Evolutionary conservation across 2,113 vertebrate species (phyloP).

Genomic region (Anser brachyrhynchus): DNA sequence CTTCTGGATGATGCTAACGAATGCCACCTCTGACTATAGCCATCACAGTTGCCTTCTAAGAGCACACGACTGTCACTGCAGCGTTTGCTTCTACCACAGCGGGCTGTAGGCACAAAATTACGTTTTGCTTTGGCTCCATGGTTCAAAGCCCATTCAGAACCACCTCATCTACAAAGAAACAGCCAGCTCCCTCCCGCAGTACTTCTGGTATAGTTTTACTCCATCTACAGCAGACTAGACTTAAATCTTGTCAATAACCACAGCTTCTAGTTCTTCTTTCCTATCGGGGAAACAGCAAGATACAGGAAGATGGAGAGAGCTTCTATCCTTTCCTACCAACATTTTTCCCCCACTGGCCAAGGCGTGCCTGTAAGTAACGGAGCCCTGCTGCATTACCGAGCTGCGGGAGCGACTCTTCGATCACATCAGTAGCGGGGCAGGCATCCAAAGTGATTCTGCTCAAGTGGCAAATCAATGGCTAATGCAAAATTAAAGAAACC

Average conservation of each 20-base stretch:
- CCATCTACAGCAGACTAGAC: not conserved
- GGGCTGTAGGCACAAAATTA: not conserved
- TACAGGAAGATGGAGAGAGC: not conserved
- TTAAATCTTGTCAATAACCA: not conserved
- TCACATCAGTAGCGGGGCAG: not conserved
- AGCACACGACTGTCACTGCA: accelerated
- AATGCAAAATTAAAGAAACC: not conserved
- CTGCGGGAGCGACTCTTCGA: accelerated
- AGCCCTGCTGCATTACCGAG: too few species aligned
- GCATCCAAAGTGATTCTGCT: not conserved
- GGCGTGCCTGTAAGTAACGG: not conserved
- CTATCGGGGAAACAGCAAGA: not conserved
- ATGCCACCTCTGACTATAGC: not conserved
- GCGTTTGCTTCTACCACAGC: not conserved
- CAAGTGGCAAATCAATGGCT: not conserved
- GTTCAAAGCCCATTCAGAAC: not conserved
- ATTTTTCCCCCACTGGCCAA: not conserved
- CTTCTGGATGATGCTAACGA: not conserved
- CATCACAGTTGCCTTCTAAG: not conserved
- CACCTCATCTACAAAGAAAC: not conserved
- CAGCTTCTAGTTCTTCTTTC: not conserved
- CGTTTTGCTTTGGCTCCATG: accelerated
- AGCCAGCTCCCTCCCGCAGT: accelerated
- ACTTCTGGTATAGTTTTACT: not conserved
- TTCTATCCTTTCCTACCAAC: not conserved